Conservation (phyloP, 1,140 invertebrate species). For the Homarus americanus region DNA sequence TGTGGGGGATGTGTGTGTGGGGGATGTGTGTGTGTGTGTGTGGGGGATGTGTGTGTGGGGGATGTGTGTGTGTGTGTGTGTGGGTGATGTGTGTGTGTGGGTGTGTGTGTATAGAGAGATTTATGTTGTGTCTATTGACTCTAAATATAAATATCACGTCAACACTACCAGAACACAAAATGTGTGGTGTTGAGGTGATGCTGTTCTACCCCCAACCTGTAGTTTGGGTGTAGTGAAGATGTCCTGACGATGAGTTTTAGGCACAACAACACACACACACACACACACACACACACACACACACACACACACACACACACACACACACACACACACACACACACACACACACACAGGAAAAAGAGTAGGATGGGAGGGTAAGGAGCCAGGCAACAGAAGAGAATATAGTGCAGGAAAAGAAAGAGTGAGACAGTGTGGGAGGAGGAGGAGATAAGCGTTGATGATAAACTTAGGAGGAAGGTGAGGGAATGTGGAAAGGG, state of each 20-base stretch:
- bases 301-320: constrained; percentile 16
- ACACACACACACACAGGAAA: too few species aligned
- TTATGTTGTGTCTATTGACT: too few species aligned
- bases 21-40: too few species aligned
- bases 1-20: too few species aligned
- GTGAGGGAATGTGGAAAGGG: not conserved
- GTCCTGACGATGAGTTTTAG: too few species aligned
- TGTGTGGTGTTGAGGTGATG: not conserved
- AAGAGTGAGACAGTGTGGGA: not conserved
- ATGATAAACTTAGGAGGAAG: not conserved
- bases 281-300: constrained; percentile 14
- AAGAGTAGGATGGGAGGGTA: not conserved
- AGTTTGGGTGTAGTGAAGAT: too few species aligned
- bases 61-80: too few species aligned
- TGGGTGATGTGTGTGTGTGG: too few species aligned
- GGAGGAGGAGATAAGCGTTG: not conserved
- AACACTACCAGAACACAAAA: not conserved
- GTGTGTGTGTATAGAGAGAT: too few species aligned
- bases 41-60: too few species aligned
- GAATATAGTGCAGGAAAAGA: not conserved
- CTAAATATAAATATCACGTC: not conserved
- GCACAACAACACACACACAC: too few species aligned
- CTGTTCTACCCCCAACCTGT: constrained; percentile 12
- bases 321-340: not conserved
- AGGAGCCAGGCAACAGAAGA: not conserved